A percentile compares a stretch with the other conserved stretches of the same genome.
These are phyloP conservation scores for Somateria mollissima DNA, from an alignment of 2,797 vertebrate species.

Conservation along the genomic window DNA sequence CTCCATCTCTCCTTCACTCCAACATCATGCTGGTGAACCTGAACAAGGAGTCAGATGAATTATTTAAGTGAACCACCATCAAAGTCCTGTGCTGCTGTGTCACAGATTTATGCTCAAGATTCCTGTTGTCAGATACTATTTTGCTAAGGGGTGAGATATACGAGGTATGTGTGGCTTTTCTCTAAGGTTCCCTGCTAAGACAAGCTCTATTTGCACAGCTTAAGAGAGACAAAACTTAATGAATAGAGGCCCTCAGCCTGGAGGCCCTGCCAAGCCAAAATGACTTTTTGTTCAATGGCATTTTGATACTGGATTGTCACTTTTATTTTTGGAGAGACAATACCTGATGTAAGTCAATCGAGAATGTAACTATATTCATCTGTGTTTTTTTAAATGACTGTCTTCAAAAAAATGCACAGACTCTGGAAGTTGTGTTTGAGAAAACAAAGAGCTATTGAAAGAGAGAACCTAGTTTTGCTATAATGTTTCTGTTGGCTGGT, in stretches of 20 bases:
- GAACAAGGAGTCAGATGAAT: neutral
- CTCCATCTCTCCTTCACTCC: neutral
- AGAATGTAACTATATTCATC: neutral
- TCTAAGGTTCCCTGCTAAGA: neutral
- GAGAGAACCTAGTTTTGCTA: neutral
- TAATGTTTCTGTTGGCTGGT: neutral
- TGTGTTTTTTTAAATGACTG: neutral
- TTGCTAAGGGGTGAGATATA: neutral
- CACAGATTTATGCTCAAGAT: neutral
- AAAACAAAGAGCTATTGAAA: neutral
- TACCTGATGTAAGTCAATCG: neutral
- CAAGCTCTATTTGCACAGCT: neutral
- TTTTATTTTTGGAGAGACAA: neutral
- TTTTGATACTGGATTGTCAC: neutral
- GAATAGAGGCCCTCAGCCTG: neutral
- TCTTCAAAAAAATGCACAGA: neutral
- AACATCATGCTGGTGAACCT: neutral
- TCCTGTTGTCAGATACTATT: neutral
- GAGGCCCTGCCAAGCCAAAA: neutral
- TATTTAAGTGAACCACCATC: neutral
- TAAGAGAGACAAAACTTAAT: neutral
- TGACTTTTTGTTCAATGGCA: neutral
- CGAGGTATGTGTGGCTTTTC: fast-evolving
- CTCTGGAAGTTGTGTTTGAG: neutral
- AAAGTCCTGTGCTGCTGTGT: neutral